Percentiles rank a stretch among this genome's conserved stretches.
Conservation (phyloP, 35 echinoderm and acorn worm species). For the Apostichopus californicus region DNA sequence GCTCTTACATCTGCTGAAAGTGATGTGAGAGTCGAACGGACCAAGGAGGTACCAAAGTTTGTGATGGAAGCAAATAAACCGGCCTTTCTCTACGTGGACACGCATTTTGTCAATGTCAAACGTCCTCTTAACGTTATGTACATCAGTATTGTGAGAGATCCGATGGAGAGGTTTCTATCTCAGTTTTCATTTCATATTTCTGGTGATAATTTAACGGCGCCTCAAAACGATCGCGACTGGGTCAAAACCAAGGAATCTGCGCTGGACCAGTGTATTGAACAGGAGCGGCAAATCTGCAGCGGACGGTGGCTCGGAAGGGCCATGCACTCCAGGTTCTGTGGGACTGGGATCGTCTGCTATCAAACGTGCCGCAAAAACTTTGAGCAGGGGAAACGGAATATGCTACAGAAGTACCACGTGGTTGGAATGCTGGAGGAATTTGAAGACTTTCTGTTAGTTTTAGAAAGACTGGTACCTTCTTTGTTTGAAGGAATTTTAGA, state of each 20-base stretch:
- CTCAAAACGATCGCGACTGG: slow-evolving; percentile 18
- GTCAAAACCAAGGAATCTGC: background rate
- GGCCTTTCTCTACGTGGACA: slow-evolving; percentile 49
- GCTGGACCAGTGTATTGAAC: slow-evolving; percentile 16
- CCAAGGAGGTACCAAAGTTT: slow-evolving; percentile 33
- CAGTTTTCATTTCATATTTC: slow-evolving; percentile 53
- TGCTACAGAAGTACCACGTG: slow-evolving; percentile 33
- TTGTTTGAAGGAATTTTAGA: slow-evolving; percentile 44
- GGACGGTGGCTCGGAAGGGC: slow-evolving; percentile 42
- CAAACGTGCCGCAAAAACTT: slow-evolving; percentile 40
- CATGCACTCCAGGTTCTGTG: slow-evolving; percentile 49
- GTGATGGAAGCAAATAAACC: slow-evolving; percentile 12
- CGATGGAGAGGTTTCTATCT: slow-evolving; percentile 24
- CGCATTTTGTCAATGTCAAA: slow-evolving; percentile 38
- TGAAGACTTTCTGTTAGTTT: slow-evolving; percentile 44
- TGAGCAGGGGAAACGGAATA: slow-evolving; percentile 9
- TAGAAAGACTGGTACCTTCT: slow-evolving; percentile 29
- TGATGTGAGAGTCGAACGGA: slow-evolving; percentile 11
- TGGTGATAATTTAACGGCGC: slow-evolving; percentile 34
- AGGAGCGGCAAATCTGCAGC: slow-evolving; percentile 31
- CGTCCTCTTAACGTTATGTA: slow-evolving; percentile 34
- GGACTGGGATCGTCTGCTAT: slow-evolving; percentile 43
- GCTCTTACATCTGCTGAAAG: slow-evolving; percentile 6
- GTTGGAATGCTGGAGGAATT: slow-evolving; percentile 55
- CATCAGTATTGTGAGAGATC: slow-evolving; percentile 47